Evolutionary conservation across 1,140 invertebrate species (phyloP).

Genomic region (Elysia chlorotica): DNA sequence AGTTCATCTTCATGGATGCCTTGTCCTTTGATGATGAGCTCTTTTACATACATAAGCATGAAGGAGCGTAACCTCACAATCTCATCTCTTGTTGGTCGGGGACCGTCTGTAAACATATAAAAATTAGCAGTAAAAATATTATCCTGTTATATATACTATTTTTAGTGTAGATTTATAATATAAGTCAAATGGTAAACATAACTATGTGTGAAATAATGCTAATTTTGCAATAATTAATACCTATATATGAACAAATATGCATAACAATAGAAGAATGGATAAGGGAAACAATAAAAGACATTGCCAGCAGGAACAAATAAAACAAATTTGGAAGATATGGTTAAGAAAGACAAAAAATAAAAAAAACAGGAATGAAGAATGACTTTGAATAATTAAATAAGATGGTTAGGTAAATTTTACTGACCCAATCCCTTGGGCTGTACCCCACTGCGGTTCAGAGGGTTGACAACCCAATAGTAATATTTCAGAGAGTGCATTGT

Average conservation of each 20-base stretch:
- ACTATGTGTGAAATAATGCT: no score
- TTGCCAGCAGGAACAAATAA: neutral
- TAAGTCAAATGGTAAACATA: no score
- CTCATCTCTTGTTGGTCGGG: constrained; percentile 89
- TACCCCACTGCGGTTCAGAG: constrained; percentile 90
- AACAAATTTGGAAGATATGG: neutral
- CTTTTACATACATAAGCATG: constrained; percentile 94
- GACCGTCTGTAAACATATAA: constrained; percentile 75
- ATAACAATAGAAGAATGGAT: no score
- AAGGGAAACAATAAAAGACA: neutral
- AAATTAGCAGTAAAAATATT: no score
- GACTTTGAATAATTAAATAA: no score
- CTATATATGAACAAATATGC: no score
- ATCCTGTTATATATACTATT: no score
- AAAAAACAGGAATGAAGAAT: no score
- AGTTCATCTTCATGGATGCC: constrained; percentile 98
- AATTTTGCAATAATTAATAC: no score
- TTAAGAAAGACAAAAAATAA: neutral
- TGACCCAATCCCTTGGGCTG: constrained; percentile 91
- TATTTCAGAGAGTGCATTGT: constrained; percentile 98
- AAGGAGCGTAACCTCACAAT: constrained; percentile 92
- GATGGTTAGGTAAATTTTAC: constrained; percentile 33
- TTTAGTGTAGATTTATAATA: no score
- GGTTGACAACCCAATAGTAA: constrained; percentile 99
- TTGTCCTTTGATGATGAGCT: constrained; percentile 90